Base-by-base conservation (phyloP, 2,797 vertebrate species). In the Anguilla anguilla region DNA sequence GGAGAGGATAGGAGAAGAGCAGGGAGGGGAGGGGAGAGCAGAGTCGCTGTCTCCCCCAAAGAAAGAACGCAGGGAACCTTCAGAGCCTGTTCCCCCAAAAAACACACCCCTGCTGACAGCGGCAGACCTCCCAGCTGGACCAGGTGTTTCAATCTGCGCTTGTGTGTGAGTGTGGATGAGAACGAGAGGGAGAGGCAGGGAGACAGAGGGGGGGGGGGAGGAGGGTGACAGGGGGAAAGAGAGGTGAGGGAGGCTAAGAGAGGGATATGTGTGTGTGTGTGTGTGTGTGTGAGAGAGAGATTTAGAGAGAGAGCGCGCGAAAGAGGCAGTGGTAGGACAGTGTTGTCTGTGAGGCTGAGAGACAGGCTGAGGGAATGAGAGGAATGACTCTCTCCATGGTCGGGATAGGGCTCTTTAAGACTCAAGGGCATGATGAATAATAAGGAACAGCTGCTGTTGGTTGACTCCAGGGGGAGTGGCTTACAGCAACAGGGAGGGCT, bases 371-470 rank as follows among this genome's bases (percentile, higher is more conserved):
- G 93, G 92, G 91, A 87, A 93, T 85, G 93, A 93, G 90, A 92
- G 93, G 89, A 93, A 85, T 94, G 88, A 93, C 92, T 89, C 89
- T 94, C 95, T 95, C 95, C 92, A 95, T 96, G 96, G 95, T 96
- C 95, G 92, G 88, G 90, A 92, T 93, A 94, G 91, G 96, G 96
- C 95, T 93, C 95, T 97, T 97, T 97, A 97, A 97, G 96, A 95
- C 94, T 86, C 95, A 69, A 95, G 95, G 95, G 96, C 91, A 93
- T 90, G 94, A 91, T 92, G 95, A 91, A 91, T 92, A 93, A 92
- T 92, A 93, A 92, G 94, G 95, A 93, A 93, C 89, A n/a, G 93
- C 94, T 89, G 93, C 94, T 51, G 96, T 96, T 97, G 97, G 97
- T 92, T 90, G 86, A 88, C 89, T 92, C 89, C 86, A 89, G 90